Base-by-base conservation (phyloP, 1,140 invertebrate genomes). In the Acromyrmex echinatior region DNA sequence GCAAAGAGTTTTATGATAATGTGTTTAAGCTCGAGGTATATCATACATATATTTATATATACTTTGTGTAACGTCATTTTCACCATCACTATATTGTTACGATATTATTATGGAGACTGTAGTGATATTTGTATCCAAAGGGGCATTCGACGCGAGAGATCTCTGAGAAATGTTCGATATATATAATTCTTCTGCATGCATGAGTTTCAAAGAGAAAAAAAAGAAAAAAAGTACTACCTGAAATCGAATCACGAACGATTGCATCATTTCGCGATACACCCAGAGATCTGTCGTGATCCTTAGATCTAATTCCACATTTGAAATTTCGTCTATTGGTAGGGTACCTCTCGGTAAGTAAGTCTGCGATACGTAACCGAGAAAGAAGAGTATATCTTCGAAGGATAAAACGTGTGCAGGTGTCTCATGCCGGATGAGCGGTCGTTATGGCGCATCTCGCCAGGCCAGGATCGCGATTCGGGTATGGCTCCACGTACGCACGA, bases 11-110 rank as follows among this genome's bases (percentile, higher is more conserved):
- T 87, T 88, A 87, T 91, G 71, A 91, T 78, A 35, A 88, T 91
- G 86, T 91, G 90, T 90, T 91, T 78, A 65, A 87, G 90, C 81
- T 91, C 88, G 86, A 90, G 88, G 87, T 90, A 84, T 51, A 90
- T 89, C 89, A 68, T 88, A 74, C 77, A 85, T 82, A 88, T 88
- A 70, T 39, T 9, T 80, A 85, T 80, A 85, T 86, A 88, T 91
- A 62, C 53, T 90, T 86, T 90, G 66, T 91, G 87, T 91, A 91
- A 82, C 80, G 60, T 86, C 82, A 60, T 88, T 80, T 62, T 86
- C 82, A 88, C 60, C 63, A 90, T 77, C 77, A 78, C 28, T 79
- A 79, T 78, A 70, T 90, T 79, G 70, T 35, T 90, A 80, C 66
- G 81, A 45, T 89, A 63, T 51, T 71, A 86, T 74, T 66, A 87